Evolutionary conservation across 2,113 vertebrate genomes (phyloP), one percentile per base, ranked within the genome.

Genomic region (Opisthocomus hoazin): DNA sequence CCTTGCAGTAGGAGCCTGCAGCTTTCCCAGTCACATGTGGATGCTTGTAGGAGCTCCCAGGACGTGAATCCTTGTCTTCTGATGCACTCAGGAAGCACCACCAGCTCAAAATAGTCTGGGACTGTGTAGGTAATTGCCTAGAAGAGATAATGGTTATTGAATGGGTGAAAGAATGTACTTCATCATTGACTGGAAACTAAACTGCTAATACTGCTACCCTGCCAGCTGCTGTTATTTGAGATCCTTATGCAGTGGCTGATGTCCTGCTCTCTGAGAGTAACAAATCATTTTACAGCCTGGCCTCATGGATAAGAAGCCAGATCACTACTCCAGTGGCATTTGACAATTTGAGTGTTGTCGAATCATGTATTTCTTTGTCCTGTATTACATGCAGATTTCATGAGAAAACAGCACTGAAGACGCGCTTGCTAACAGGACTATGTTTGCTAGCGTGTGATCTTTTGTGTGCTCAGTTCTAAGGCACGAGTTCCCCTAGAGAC

Each of bases 281-380:
- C 22, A 77, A 80, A 30, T 54, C 1, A 19, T 53, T 84, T 43
- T 32, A 45, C 56, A 70, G 45, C n/a, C 84, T 93, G 51, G 19
- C n/a, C n/a, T n/a, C n/a, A n/a, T n/a, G n/a, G n/a, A n/a, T 71
- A 30, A 34, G 60, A 84, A 57, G 41, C 39, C 60, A 87, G 15
- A 51, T 89, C 12, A 39, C 36, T 7, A 18, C 15, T 87, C 22
- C 39, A 34, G 1, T 48, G 69, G 23, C 65, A 56, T 63, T 58
- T 78, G 50, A 50, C 20, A 13, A 19, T 60, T 39, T 57, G 19
- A 54, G 3, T 74, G 41, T 65, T 75, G 37, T 11, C 0, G 0
- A 41, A 26, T 84, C 8, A 16, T 5, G 0, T 66, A 11, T 75
- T 51, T 57, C 65, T 90, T 45, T 78, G 36, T 45, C 17, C 16